Evolutionary conservation across 2,888 invertebrate genomes (phyloP).

Genomic region (Laspeyria flexula): DNA sequence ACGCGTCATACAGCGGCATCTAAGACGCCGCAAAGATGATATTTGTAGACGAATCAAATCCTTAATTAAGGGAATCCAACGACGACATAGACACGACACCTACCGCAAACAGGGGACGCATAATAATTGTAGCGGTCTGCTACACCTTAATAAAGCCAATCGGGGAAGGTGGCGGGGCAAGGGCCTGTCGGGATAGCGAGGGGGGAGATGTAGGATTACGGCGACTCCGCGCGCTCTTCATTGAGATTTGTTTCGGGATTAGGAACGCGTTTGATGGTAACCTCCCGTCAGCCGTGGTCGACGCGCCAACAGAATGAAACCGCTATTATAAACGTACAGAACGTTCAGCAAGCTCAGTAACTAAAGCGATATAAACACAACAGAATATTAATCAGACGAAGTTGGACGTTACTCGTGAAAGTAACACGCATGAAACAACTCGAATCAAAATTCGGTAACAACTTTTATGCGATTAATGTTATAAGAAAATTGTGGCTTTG

Average conservation of each 20-base stretch:
- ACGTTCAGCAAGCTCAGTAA: conserved; percentile 57
- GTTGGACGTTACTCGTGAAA: conserved; percentile 63
- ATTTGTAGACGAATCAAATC: conserved; percentile 75
- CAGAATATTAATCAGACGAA: conserved; percentile 71
- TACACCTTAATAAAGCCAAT: conserved; percentile 86
- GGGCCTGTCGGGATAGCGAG: conserved; percentile 42
- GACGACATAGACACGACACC: conserved; percentile 79
- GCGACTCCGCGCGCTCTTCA: conserved; percentile 81
- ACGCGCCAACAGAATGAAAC: conserved; percentile 61
- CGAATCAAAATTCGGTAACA: conserved; percentile 60
- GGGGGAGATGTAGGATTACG: conserved; percentile 71
- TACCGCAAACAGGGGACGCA: conserved; percentile 85
- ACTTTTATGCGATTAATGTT: conserved; percentile 67
- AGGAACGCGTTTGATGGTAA: conserved; percentile 79
- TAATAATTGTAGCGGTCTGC: conserved; percentile 86
- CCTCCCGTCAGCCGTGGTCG: conserved; percentile 66
- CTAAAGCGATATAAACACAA: conserved; percentile 68
- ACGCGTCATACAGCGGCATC: conserved; percentile 39
- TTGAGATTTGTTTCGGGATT: conserved; percentile 86
- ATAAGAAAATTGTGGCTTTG: conserved; percentile 54
- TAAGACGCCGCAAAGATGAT: conserved; percentile 64
- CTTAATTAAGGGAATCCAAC: conserved; percentile 83
- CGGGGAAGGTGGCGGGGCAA: conserved; percentile 63
- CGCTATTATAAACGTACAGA: conserved; percentile 62
- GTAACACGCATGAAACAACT: conserved; percentile 63